These are phyloP conservation scores for Coregonus ussuriensis DNA, from an alignment of 2,797 vertebrate species.

Conservation along the genomic window DNA sequence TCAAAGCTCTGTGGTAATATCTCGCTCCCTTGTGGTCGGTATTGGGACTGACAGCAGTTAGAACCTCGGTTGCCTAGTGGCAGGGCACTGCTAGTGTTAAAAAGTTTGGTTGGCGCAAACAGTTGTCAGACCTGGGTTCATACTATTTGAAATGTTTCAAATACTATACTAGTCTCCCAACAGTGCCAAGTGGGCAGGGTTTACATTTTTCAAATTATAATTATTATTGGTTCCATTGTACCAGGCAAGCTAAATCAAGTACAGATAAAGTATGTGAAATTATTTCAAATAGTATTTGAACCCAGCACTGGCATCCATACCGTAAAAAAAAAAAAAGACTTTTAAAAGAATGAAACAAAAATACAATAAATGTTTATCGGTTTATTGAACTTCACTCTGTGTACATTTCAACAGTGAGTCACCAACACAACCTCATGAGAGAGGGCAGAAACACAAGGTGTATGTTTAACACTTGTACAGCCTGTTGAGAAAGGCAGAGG, in stretches of 20 bases:
- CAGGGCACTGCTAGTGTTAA: neutral
- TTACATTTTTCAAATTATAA: no score
- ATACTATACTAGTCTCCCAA: no score
- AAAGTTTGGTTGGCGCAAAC: no score
- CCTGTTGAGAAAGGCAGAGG: slow-evolving; percentile 54
- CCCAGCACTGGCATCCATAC: no score
- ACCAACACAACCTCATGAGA: neutral
- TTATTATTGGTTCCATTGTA: no score
- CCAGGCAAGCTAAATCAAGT: no score
- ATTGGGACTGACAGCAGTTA: neutral
- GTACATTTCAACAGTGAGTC: no score
- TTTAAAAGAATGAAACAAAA: neutral
- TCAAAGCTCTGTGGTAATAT: neutral
- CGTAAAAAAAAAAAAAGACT: neutral
- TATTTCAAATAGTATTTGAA: no score
- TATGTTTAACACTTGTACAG: slow-evolving; percentile 59
- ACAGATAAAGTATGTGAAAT: no score
- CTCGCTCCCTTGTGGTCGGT: neutral
- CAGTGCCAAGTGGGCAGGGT: no score
- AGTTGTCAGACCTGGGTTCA: no score
- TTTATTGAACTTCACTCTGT: neutral
- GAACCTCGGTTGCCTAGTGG: neutral
- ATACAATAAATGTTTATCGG: neutral
- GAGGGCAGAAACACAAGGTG: neutral
- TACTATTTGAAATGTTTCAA: neutral